phyloP scores from a whole-genome alignment of 37 sponge, comb jelly and placozoan species.

The Axinella damicornis region DNA sequence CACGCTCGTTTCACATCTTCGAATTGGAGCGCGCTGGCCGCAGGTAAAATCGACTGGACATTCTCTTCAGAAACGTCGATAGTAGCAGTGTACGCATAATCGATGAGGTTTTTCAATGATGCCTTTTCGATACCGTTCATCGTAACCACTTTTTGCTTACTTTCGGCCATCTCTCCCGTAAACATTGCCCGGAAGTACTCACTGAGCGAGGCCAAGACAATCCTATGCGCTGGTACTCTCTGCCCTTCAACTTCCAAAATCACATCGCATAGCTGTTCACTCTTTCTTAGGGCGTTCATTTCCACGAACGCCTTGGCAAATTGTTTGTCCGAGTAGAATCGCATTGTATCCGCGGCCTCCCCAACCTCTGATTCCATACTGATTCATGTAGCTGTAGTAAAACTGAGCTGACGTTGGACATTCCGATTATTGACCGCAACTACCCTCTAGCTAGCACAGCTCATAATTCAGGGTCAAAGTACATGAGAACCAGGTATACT shows the following conservation, averaged over 20 bases:
- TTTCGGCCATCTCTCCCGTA: conserved; percentile 65
- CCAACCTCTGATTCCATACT: background rate
- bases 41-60: conserved; percentile 65
- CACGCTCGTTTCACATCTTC: conserved; percentile 49
- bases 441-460: too few relatives aligned
- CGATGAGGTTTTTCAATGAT: conserved; percentile 39
- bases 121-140: conserved; percentile 50
- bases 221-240: conserved; percentile 17
- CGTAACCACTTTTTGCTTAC: conserved; percentile 29
- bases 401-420: too few relatives aligned
- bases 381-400: too few relatives aligned
- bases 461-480: too few relatives aligned
- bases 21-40: conserved; percentile 69
- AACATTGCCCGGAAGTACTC: conserved; percentile 56
- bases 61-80: conserved; percentile 57
- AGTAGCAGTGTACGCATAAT: conserved; percentile 60
- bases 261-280: conserved; percentile 34
- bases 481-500: too few relatives aligned
- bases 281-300: conserved; percentile 13
- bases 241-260: conserved; percentile 33
- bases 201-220: conserved; percentile 43
- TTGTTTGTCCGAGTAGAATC: conserved; percentile 21
- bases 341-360: conserved; percentile 10
- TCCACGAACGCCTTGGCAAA: conserved; percentile 24
- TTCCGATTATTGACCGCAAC: too few relatives aligned